Evolutionary conservation across 1,140 invertebrate species (phyloP).

Genomic region (Panonychus citri): DNA sequence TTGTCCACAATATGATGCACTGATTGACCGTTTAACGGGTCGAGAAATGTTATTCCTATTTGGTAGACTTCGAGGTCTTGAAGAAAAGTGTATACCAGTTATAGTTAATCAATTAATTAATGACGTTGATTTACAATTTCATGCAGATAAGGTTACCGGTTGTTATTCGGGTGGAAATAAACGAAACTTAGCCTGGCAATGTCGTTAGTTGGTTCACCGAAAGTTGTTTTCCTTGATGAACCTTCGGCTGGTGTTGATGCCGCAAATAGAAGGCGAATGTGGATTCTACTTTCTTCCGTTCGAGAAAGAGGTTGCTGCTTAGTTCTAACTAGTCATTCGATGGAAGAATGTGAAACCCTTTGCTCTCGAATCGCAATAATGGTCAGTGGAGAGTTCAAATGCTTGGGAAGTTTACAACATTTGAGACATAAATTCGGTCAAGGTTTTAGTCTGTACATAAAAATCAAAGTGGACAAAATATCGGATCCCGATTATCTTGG

Average conservation of each 20-base stretch:
- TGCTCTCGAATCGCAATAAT: slow-evolving; percentile 65
- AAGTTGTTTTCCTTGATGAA: slow-evolving; percentile 5
- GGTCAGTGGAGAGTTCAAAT: slow-evolving; percentile 55
- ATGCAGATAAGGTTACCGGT: not conserved
- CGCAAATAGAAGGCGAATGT: slow-evolving; percentile 29
- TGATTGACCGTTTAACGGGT: slow-evolving; percentile 54
- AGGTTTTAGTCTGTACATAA: slow-evolving; percentile 21
- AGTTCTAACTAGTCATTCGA: slow-evolving; percentile 23
- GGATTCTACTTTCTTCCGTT: slow-evolving; percentile 23
- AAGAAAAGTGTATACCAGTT: not conserved
- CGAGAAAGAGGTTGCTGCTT: slow-evolving; percentile 15
- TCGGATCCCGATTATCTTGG: not conserved
- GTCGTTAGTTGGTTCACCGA: slow-evolving; percentile 19
- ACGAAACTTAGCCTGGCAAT: slow-evolving; percentile 32
- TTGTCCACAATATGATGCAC: slow-evolving; percentile 41
- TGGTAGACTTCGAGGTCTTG: not conserved
- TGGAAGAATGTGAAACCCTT: slow-evolving; percentile 64
- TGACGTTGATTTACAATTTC: not conserved
- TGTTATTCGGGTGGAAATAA: slow-evolving; percentile 28
- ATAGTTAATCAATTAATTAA: not conserved
- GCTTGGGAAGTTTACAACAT: slow-evolving; percentile 36
- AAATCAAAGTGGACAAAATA: not conserved
- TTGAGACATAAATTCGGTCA: slow-evolving; percentile 41
- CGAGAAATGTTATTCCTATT: not conserved
- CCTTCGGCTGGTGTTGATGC: slow-evolving; percentile 35